Base-by-base conservation (phyloP, 2,888 invertebrate species). In the Agrochola macilenta region DNA sequence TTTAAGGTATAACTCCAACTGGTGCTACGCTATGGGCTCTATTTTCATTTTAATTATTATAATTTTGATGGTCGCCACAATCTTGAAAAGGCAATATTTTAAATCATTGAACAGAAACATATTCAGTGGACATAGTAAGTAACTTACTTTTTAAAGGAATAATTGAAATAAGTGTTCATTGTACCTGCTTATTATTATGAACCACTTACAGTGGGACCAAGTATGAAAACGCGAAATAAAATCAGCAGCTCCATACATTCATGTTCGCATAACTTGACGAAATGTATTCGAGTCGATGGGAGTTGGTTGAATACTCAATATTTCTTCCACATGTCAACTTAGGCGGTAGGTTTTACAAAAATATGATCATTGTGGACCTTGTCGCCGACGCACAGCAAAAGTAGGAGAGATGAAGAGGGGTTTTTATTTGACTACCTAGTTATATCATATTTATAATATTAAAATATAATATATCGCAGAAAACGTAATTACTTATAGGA, bases 21-120 rank as follows among this genome's bases (percentile, higher is more conserved):
- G 86, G 86, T 71, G 69, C 58, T 84, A 82, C 46, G 78, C 57
- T 52, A 39, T 69, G 26, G 86, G 66, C 8, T 75, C 64, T 49
- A 26, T 69, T 65, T 23, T 86, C 0, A 52, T 75, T n/a, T 1
- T 76, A 5, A 64, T 63, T 35, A n/a, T 86, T 0, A 30, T 82
- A 20, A 39, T 74, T 30, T 23, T 79, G 49, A 52, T 78, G 17
- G 57, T 52, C 17, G 66, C 26, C 1, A 58, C 30, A 20, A 58
- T 76, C 8, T 30, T 75, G 11, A 82, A 76, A 30, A 82, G 52
- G 8, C 76, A 64, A 54, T 30, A 60, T 54, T 60, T 60, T 0
- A 63, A 72, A 58, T 57, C 75, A 14, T 52, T 69, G 35, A 69
- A 43, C 26, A 71, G 61, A 69, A 85, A 73, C 7, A 60, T 85